phyloP scores from a whole-genome alignment of 2,888 invertebrate genomes.

The Ditylenchus weischeri region DNA sequence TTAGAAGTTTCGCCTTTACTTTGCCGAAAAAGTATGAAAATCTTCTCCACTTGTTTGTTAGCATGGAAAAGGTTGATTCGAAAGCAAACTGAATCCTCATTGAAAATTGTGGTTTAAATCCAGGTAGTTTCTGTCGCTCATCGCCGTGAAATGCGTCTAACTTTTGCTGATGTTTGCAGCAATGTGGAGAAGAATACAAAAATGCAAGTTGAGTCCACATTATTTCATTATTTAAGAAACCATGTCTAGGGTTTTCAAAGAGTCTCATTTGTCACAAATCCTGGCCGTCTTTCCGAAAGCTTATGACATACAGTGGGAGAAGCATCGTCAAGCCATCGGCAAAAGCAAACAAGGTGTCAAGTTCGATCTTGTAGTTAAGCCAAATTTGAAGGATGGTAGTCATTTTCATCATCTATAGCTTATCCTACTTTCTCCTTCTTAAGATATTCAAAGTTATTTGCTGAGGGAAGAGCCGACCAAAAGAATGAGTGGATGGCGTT shows the following conservation, averaged over 20 bases:
- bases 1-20: constrained; percentile 4
- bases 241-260: neutral
- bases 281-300: constrained; percentile 13
- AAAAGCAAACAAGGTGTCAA: neutral
- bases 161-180: constrained; percentile 7
- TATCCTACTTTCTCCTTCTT: too few species aligned
- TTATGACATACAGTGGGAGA: constrained; percentile 13
- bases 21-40: constrained; percentile 19
- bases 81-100: neutral
- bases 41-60: constrained; percentile 14
- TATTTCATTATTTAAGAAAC: too few species aligned
- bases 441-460: too few species aligned
- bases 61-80: constrained; percentile 14
- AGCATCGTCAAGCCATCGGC: constrained; percentile 1
- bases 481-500: constrained; percentile 16
- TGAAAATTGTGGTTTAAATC: neutral
- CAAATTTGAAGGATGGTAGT: constrained; percentile 8
- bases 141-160: constrained; percentile 1
- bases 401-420: too few species aligned
- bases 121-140: constrained; percentile 9
- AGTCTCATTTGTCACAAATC: constrained; percentile 10
- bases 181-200: constrained; percentile 14
- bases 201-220: neutral
- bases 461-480: neutral
- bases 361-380: neutral